Base-by-base conservation (phyloP, 23 tunicate genomes). In the Clavelina lepadiformis region DNA sequence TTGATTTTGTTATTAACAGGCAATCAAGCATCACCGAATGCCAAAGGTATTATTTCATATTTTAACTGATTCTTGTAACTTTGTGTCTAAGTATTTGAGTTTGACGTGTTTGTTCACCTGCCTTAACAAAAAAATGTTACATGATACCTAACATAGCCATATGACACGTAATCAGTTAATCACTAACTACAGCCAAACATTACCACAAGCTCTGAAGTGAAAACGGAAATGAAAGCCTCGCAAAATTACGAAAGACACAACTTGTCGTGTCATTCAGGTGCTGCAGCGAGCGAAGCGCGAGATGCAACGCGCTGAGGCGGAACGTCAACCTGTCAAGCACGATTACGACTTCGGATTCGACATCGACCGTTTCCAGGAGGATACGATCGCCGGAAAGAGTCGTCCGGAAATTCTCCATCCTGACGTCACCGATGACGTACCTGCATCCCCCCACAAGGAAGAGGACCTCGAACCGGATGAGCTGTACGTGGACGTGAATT, bases 11-110 rank as follows among this genome's bases (percentile, higher is more conserved):
- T 30, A 38, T 51, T 51, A 20, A 31, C 75, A 82, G 81, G 91
- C 94, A 36, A 73, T 86, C 67, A 79, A 73, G 65, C 79, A 87
- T 38, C 86, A 87, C 41, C 68, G 87, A 73, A 87, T 87, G 96
- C 96, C 96, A 32, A 87, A 87, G 77, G 94, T 86, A 76, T n/a
- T n/a, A 75, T 7, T 52, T 19, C 20, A 52, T 8, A 7, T 52
- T 52, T 52, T 52, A 7, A 20, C 24, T 11, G 11, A 11, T 41
- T 41, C 49, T 41, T 41, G 49, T 41, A 11, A 11, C 15, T n/a
- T n/a, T n/a, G n/a, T n/a, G n/a, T n/a, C n/a, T n/a, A n/a, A n/a
- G n/a, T n/a, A n/a, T n/a, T n/a, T n/a, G n/a, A n/a, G n/a, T n/a
- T n/a, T n/a, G n/a, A n/a, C n/a, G n/a, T n/a, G n/a, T n/a, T n/a